A percentile compares a stretch with the other conserved stretches of the same genome.
Conservation (phyloP, 2,888 invertebrate species). For the Drosophila picticornis region DNA sequence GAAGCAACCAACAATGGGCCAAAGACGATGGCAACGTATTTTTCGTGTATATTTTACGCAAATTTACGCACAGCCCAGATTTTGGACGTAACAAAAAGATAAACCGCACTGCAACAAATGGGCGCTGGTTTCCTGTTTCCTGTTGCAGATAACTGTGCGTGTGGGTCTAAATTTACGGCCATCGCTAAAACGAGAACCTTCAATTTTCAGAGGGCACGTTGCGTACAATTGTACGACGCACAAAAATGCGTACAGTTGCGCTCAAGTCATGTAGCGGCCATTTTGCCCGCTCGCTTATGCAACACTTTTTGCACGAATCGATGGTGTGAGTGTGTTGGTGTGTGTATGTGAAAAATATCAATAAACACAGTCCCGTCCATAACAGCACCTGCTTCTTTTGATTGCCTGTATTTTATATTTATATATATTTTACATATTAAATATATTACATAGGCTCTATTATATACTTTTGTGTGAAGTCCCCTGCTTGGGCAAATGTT, state of each 20-base stretch:
- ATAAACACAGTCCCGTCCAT: constrained; percentile 36
- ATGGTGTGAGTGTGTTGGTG: constrained; percentile 13
- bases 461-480: constrained; percentile 64
- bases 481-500: constrained; percentile 3
- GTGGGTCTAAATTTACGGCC: constrained; percentile 70
- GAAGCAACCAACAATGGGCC: constrained; percentile 25
- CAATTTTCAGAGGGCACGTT: constrained; percentile 52
- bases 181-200: constrained; percentile 42
- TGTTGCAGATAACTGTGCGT: constrained; percentile 51
- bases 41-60: constrained; percentile 69
- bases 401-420: constrained; percentile 68
- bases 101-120: constrained; percentile 72
- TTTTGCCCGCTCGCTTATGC: constrained; percentile 56
- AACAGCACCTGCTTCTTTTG: constrained; percentile 41
- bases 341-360: constrained; percentile 54
- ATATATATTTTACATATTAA: constrained; percentile 62
- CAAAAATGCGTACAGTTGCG: constrained; percentile 43
- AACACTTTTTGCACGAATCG: constrained; percentile 46
- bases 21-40: constrained; percentile 22
- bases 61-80: constrained; percentile 46
- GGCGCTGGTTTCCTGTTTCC: constrained; percentile 78
- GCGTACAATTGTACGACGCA: constrained; percentile 44
- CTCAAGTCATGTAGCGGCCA: constrained; percentile 31
- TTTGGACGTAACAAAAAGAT: constrained; percentile 58
- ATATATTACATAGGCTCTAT: constrained; percentile 75